Evolutionary conservation across 2,113 vertebrate species (phyloP).

Genomic region (Bujurquina vittata): DNA sequence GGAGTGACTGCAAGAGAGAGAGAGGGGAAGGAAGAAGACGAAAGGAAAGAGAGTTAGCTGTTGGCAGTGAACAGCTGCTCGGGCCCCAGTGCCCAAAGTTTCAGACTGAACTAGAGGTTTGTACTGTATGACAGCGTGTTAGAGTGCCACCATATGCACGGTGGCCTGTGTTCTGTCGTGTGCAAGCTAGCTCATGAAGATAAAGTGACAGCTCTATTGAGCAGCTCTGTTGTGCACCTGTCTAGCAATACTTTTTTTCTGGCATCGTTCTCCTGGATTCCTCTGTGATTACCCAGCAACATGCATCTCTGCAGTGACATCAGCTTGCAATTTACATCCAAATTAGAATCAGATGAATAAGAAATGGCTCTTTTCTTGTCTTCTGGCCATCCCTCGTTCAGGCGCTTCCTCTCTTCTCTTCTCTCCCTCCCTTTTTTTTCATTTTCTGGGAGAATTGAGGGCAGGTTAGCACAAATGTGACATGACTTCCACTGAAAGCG

Average conservation of each 20-base stretch:
- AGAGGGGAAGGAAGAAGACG: background rate
- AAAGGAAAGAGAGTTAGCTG: conserved; percentile 29
- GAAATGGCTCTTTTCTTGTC: conserved; percentile 31
- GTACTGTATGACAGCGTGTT: conserved; percentile 31
- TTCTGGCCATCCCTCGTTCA: conserved; percentile 33
- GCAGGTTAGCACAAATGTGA: conserved; percentile 49
- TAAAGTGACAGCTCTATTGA: conserved; percentile 45
- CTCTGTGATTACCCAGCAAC: conserved; percentile 61
- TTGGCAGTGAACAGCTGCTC: conserved; percentile 49
- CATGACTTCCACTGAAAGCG: conserved; percentile 45
- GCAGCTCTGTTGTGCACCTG: conserved; percentile 74
- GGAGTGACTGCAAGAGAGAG: conserved; percentile 15
- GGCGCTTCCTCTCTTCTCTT: conserved; percentile 28
- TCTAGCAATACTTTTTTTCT: conserved; percentile 32
- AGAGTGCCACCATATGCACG: conserved; percentile 15
- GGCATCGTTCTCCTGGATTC: conserved; percentile 50
- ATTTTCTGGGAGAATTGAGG: background rate
- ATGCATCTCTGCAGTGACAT: conserved; percentile 62
- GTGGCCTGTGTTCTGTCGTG: conserved; percentile 13
- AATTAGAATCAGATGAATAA: conserved; percentile 75
- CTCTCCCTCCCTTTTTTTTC: conserved; percentile 1
- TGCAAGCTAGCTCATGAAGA: conserved; percentile 37
- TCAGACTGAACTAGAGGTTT: conserved; percentile 20
- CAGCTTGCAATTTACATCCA: conserved; percentile 60
- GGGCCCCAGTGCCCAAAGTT: background rate